Percentiles rank a stretch among this genome's conserved stretches.
phyloP scores from a whole-genome alignment of 2,113 vertebrate species.

The Carassius gibelio region DNA sequence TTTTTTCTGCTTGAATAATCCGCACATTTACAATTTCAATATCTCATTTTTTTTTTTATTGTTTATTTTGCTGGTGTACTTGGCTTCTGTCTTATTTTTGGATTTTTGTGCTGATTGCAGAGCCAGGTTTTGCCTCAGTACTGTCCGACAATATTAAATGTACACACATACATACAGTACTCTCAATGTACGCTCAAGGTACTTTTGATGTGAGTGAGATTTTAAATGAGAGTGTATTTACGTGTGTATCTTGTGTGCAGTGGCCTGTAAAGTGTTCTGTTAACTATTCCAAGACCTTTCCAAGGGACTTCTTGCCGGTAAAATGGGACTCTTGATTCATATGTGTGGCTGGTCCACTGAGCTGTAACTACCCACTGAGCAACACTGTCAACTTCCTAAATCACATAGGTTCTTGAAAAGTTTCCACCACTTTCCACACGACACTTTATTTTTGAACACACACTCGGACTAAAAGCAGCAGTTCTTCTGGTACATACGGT shows the following conservation, averaged over 20 bases:
- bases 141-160: not conserved
- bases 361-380: constrained; percentile 26
- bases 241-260: constrained; percentile 18
- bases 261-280: constrained; percentile 48
- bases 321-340: constrained; percentile 21
- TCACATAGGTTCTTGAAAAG: constrained; percentile 2
- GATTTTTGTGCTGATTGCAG: not conserved
- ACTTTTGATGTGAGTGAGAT: constrained; percentile 16
- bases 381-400: constrained; percentile 6
- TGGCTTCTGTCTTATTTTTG: not conserved
- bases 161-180: not conserved
- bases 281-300: constrained; percentile 51
- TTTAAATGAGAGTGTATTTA: constrained; percentile 15
- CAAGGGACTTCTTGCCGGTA: constrained; percentile 18
- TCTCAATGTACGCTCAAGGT: not conserved
- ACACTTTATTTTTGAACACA: not conserved
- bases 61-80: constrained; percentile 16
- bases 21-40: constrained; percentile 11
- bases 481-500: not conserved
- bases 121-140: not conserved
- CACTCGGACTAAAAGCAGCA: not conserved
- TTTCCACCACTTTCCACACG: not conserved
- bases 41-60: constrained; percentile 9
- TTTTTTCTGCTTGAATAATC: no score
- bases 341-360: constrained; percentile 37